Conservation (phyloP, 2,888 invertebrate species). For the Drosophila bunnanda region DNA sequence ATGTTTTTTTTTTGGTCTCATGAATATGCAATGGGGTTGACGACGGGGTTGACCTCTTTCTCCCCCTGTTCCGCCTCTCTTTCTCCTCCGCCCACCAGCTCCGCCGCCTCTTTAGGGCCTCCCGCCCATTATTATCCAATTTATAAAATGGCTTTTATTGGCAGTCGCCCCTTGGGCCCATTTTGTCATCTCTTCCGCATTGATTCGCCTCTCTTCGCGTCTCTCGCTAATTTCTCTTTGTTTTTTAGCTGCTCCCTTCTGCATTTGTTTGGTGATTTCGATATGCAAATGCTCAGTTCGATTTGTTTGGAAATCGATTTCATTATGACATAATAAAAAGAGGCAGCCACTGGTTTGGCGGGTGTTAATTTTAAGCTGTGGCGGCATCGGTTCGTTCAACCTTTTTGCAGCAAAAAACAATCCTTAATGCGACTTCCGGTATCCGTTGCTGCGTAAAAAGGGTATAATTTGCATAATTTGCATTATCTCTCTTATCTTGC, state of each 20-base stretch:
- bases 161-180: constrained; percentile 36
- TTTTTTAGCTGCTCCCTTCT: constrained; percentile 15
- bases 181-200: constrained; percentile 45
- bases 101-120: constrained; percentile 11
- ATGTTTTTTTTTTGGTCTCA: constrained; percentile 49
- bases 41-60: constrained; percentile 36
- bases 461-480: constrained; percentile 36
- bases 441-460: constrained; percentile 32
- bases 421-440: constrained; percentile 27
- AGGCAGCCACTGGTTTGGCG: constrained; percentile 30
- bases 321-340: constrained; percentile 66
- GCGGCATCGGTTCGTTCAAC: constrained; percentile 36
- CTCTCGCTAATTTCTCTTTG: not conserved
- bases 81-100: constrained; percentile 6
- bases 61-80: not conserved
- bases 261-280: constrained; percentile 44
- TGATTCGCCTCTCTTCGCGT: constrained; percentile 19
- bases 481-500: constrained; percentile 34
- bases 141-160: constrained; percentile 59
- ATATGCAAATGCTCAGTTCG: constrained; percentile 62
- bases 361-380: constrained; percentile 21
- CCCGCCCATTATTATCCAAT: constrained; percentile 62
- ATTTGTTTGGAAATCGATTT: constrained; percentile 66
- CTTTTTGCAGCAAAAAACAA: constrained; percentile 4
- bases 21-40: constrained; percentile 70